These are phyloP conservation scores for Sorex maritimensis DNA, from an alignment of 2,797 vertebrate genomes.

Conservation along the genomic window DNA sequence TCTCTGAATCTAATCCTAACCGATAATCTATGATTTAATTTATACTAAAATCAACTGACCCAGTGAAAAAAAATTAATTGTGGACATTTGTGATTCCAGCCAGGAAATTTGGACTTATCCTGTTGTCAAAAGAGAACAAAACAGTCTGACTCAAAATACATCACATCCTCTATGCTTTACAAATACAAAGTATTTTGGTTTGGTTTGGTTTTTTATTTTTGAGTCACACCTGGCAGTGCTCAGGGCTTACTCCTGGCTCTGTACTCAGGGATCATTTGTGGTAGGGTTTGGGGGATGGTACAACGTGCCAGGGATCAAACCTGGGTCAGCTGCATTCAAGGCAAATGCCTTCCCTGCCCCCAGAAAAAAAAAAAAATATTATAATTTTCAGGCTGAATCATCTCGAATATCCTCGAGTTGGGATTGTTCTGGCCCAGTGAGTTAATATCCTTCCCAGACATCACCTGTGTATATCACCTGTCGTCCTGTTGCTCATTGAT, in stretches of 20 bases:
- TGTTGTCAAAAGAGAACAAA: not conserved
- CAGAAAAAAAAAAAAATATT: not conserved
- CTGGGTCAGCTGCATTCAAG: no score
- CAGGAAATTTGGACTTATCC: slow-evolving; percentile 9
- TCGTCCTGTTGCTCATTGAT: no score
- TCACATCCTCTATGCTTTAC: not conserved
- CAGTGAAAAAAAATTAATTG: not conserved
- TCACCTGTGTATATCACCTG: not conserved
- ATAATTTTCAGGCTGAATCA: slow-evolving; percentile 44
- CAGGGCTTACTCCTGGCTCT: no score
- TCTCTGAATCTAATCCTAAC: slow-evolving; percentile 37
- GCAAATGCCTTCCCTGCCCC: no score
- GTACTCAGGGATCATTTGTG: no score
- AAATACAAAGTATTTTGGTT: not conserved
- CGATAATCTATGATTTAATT: not conserved
- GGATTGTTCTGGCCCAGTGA: not conserved
- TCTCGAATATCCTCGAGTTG: not conserved
- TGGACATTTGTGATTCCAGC: slow-evolving; percentile 11
- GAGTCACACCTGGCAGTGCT: no score
- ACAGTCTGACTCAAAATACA: slow-evolving; percentile 27
- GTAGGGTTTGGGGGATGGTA: no score
- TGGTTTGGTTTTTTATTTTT: no score
- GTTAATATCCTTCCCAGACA: slow-evolving; percentile 1
- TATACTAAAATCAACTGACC: slow-evolving; percentile 8
- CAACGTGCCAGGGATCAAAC: no score